Percentiles rank a stretch among this genome's conserved stretches.
These are phyloP conservation scores for Acrocephalus kingi DNA, from an alignment of 2,113 vertebrate genomes.

Conservation along the genomic window DNA sequence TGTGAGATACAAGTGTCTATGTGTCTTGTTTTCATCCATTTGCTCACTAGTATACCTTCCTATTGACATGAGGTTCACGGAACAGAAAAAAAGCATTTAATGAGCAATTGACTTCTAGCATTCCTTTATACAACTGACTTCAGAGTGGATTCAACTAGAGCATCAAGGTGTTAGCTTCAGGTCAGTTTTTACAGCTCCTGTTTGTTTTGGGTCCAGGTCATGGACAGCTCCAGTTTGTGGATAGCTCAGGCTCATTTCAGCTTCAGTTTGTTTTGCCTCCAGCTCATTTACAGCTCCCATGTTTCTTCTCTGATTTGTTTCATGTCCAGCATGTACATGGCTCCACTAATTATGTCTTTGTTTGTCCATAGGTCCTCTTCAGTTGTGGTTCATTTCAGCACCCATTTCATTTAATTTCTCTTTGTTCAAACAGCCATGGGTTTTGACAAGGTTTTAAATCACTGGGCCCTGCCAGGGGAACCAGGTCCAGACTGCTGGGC, in stretches of 20 bases:
- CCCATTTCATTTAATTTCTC: neutral
- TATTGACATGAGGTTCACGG: neutral
- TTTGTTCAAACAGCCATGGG: neutral
- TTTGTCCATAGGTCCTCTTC: neutral
- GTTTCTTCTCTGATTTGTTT: neutral
- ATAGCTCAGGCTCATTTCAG: neutral
- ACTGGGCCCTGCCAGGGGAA: neutral
- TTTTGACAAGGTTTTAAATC: neutral
- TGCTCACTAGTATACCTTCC: neutral
- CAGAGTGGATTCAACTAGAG: neutral
- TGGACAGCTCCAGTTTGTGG: neutral
- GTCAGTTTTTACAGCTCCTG: neutral
- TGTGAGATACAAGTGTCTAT: neutral
- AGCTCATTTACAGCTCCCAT: neutral
- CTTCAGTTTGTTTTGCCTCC: neutral
- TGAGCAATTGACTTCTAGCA: neutral
- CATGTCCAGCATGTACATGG: fast-evolving
- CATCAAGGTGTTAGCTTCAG: neutral
- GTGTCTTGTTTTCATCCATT: neutral
- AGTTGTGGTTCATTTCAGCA: neutral
- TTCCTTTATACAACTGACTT: neutral
- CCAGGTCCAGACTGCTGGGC: neutral
- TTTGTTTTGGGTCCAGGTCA: neutral
- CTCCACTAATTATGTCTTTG: neutral
- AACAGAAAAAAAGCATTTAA: neutral